A percentile compares a stretch with the other conserved stretches of the same genome.
Evolutionary conservation across 2,113 vertebrate genomes (phyloP).

Genomic region (Machaerirhynchus nigripectus): DNA sequence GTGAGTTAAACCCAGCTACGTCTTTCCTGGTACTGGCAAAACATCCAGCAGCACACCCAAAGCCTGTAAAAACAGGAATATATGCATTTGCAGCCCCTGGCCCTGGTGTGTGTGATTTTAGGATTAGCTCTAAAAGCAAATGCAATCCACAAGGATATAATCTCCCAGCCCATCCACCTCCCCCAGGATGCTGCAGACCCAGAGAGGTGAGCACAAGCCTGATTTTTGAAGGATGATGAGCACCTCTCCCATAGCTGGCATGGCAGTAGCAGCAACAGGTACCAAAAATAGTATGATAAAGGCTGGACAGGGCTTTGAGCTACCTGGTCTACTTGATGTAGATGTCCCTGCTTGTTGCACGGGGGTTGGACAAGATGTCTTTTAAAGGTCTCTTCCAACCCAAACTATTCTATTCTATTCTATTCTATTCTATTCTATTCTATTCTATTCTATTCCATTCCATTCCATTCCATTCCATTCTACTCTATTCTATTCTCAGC

Average conservation of each 20-base stretch:
- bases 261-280: not conserved
- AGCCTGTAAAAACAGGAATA: not conserved
- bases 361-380: not conserved
- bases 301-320: not conserved
- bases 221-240: not conserved
- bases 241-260: not conserved
- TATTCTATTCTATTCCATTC: not conserved
- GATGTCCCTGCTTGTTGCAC: not conserved
- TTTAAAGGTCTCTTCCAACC: not conserved
- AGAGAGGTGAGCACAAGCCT: rapidly evolving
- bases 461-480: not conserved
- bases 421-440: not conserved
- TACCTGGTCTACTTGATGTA: not conserved
- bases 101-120: not conserved
- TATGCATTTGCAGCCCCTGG: rapidly evolving
- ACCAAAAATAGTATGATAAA: not conserved
- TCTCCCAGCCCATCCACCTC: rapidly evolving
- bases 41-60: not conserved
- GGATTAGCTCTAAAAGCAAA: not conserved
- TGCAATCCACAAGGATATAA: not conserved
- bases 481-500: not conserved
- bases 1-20: not conserved
- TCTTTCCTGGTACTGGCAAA: not conserved
- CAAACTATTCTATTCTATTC: not conserved
- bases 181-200: not conserved